These are phyloP conservation scores for Drosophila grimshawi DNA, from an alignment of 1,140 invertebrate species.

Conservation along the genomic window DNA sequence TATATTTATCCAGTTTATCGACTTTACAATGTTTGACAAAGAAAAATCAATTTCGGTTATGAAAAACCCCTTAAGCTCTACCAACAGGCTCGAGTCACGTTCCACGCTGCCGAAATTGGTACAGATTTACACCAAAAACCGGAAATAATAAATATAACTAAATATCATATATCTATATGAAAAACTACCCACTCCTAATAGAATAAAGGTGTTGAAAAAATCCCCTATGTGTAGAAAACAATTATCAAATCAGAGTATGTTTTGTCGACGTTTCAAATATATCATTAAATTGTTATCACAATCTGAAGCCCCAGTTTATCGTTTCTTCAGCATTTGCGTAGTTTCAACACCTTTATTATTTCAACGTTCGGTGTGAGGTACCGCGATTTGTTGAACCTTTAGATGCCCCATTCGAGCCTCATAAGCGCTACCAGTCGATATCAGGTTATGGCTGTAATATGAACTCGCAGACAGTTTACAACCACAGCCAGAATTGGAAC, in stretches of 20 bases:
- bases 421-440: slow-evolving; percentile 77
- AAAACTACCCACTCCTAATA: background rate
- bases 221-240: too few relatives aligned
- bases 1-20: slow-evolving; percentile 55
- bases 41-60: slow-evolving; percentile 71
- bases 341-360: slow-evolving; percentile 9
- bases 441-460: slow-evolving; percentile 58
- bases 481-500: slow-evolving; percentile 27
- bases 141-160: slow-evolving; percentile 2
- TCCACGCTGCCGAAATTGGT: slow-evolving; percentile 46
- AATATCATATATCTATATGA: background rate
- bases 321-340: background rate
- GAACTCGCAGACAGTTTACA: slow-evolving; percentile 38
- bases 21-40: slow-evolving; percentile 56
- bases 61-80: slow-evolving; percentile 31
- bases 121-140: slow-evolving; percentile 17
- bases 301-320: background rate
- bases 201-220: background rate
- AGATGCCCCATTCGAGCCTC: slow-evolving; percentile 45
- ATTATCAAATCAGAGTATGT: background rate
- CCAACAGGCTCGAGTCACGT: slow-evolving; percentile 36
- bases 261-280: background rate
- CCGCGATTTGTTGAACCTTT: slow-evolving; percentile 58
- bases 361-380: slow-evolving; percentile 46
- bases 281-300: slow-evolving; percentile 4